Evolutionary conservation across 2,113 vertebrate genomes (phyloP).

Genomic region (Brachyistius frenatus): DNA sequence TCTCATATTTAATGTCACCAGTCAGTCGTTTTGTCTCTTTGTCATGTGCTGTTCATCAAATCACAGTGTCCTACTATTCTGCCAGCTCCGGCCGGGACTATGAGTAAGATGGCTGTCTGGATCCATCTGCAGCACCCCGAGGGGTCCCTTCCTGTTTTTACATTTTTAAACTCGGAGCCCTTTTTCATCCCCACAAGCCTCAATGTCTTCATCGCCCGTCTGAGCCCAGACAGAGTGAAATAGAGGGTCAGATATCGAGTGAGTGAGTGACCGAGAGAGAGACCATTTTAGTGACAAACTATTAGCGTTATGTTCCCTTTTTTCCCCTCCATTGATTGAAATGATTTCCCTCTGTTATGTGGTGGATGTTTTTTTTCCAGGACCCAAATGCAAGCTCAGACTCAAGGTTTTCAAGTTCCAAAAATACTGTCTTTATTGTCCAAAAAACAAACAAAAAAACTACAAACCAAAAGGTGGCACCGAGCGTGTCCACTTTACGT

Average conservation of each 20-base stretch:
- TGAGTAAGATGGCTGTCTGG: conserved; percentile 29
- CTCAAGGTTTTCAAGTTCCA: too few species aligned
- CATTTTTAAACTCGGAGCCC: conserved; percentile 37
- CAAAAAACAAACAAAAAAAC: too few species aligned
- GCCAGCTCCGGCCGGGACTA: conserved; percentile 8
- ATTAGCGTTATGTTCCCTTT: conserved; percentile 19
- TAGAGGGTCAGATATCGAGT: background rate
- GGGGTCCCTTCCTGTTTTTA: conserved; percentile 26
- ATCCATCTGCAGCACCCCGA: conserved; percentile 21
- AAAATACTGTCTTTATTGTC: too few species aligned
- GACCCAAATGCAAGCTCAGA: too few species aligned
- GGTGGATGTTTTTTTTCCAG: too few species aligned
- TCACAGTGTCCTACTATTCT: conserved; percentile 1
- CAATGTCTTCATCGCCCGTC: conserved; percentile 1
- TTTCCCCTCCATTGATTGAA: conserved; percentile 23
- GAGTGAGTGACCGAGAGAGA: background rate
- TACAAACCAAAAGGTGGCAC: too few species aligned
- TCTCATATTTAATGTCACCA: conserved; percentile 36
- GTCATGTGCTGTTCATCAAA: conserved; percentile 11
- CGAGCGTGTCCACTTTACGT: too few species aligned
- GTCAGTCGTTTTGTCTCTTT: conserved; percentile 18
- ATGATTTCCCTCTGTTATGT: conserved; percentile 30
- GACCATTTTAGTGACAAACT: conserved; percentile 18
- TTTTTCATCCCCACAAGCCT: conserved; percentile 39
- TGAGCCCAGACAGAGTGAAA: conserved; percentile 14